phyloP scores from a whole-genome alignment of 1,140 invertebrate genomes.

The Drosophila lacertosa region DNA sequence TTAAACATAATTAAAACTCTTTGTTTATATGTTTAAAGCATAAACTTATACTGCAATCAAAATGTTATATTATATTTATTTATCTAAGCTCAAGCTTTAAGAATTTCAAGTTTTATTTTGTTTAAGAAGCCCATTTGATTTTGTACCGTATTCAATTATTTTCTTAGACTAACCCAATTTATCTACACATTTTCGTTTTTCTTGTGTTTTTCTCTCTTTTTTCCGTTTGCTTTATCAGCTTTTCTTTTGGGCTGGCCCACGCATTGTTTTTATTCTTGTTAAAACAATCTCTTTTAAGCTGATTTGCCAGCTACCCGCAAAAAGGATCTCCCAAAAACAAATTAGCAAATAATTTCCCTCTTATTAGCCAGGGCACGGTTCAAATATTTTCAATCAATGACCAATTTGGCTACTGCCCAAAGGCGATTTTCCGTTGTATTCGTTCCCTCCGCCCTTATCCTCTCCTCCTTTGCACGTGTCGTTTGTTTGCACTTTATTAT shows the following conservation, averaged over 20 bases:
- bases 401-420: conserved; percentile 4
- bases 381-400: conserved; percentile 65
- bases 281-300: conserved; percentile 61
- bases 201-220: conserved; percentile 1
- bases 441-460: not conserved
- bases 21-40: not conserved
- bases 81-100: not conserved
- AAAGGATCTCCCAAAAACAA: conserved; percentile 52
- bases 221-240: conserved; percentile 63
- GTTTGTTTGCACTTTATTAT: conserved; percentile 63
- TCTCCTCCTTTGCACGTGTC: conserved; percentile 47
- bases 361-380: conserved; percentile 56
- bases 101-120: not conserved
- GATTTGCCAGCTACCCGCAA: conserved; percentile 43
- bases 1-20: not conserved
- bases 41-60: not conserved
- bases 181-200: conserved; percentile 9
- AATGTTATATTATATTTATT: not conserved
- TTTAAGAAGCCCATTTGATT: not conserved
- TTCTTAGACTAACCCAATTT: conserved; percentile 28
- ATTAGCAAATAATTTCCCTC: conserved; percentile 73
- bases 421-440: not conserved
- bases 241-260: conserved; percentile 47
- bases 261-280: conserved; percentile 41
- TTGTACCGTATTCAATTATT: conserved; percentile 20